Percentiles rank a stretch among this genome's conserved stretches.
Evolutionary conservation across 2,113 vertebrate genomes (phyloP).

Genomic region (Ammodramus savannarum): DNA sequence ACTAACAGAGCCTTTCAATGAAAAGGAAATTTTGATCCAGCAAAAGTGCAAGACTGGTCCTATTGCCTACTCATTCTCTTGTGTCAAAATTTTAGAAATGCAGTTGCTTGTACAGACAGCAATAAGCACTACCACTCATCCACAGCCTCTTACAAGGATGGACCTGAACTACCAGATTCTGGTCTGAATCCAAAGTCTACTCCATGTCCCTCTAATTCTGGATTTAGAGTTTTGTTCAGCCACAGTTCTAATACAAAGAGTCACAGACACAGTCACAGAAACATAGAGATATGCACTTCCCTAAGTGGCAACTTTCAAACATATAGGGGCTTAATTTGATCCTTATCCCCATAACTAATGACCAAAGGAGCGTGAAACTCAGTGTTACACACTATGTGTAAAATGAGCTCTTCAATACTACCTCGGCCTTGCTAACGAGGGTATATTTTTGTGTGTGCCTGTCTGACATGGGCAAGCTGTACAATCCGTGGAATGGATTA

Average conservation of each 20-base stretch:
- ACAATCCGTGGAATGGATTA: neutral
- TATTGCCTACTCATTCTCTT: neutral
- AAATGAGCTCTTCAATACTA: neutral
- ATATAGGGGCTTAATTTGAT: constrained; percentile 15
- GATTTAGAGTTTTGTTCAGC: neutral
- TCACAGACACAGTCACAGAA: neutral
- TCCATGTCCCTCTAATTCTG: neutral
- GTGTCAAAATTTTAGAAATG: neutral
- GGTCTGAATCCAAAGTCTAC: neutral
- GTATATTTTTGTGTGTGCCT: neutral
- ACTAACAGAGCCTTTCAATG: neutral
- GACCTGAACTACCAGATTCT: neutral
- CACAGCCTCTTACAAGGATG: neutral
- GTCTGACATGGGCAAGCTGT: neutral
- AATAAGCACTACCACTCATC: neutral
- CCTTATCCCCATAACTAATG: constrained; percentile 14
- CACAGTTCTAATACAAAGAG: neutral
- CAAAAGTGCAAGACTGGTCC: neutral
- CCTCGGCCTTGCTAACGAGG: neutral
- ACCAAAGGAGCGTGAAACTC: constrained; percentile 22
- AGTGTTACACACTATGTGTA: neutral
- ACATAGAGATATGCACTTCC: neutral
- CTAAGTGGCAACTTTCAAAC: neutral
- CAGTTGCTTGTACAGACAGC: neutral
- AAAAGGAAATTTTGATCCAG: neutral